phyloP scores from a whole-genome alignment of 2,888 invertebrate genomes.

The Yponomeuta cagnagella region DNA sequence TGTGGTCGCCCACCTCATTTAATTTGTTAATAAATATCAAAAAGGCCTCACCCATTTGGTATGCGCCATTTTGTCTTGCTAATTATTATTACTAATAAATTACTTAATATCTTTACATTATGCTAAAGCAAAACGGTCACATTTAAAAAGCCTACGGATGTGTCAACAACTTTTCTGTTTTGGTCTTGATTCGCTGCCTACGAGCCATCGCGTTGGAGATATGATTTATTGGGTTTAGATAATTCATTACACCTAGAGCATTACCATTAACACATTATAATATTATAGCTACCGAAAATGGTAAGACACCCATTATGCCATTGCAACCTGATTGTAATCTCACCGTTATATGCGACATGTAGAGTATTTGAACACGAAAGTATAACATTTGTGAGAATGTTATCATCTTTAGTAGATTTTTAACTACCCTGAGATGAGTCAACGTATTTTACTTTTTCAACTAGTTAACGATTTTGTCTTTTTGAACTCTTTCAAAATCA shows the following conservation, averaged over 20 bases:
- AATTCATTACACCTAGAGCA: neutral
- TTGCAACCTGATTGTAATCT: neutral
- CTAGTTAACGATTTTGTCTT: neutral
- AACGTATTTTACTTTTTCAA: neutral
- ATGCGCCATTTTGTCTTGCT: neutral
- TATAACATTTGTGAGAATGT: neutral
- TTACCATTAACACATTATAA: neutral
- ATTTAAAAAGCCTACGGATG: neutral
- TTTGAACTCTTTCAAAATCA: neutral
- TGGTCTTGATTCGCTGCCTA: neutral
- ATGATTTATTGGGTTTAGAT: neutral
- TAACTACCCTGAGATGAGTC: neutral
- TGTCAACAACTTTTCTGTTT: neutral
- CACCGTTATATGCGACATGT: neutral
- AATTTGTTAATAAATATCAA: conserved; percentile 1
- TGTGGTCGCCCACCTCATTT: neutral
- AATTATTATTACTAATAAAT: conserved; percentile 1
- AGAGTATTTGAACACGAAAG: neutral
- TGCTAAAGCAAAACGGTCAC: neutral
- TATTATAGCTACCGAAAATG: neutral
- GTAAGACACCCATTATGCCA: neutral
- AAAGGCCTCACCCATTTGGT: neutral
- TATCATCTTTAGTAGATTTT: neutral
- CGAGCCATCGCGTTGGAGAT: neutral
- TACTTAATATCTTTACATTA: neutral